Evolutionary conservation across 2,888 invertebrate genomes (phyloP), one percentile per base, ranked within the genome.

Genomic region (Drosophila prolongata): DNA sequence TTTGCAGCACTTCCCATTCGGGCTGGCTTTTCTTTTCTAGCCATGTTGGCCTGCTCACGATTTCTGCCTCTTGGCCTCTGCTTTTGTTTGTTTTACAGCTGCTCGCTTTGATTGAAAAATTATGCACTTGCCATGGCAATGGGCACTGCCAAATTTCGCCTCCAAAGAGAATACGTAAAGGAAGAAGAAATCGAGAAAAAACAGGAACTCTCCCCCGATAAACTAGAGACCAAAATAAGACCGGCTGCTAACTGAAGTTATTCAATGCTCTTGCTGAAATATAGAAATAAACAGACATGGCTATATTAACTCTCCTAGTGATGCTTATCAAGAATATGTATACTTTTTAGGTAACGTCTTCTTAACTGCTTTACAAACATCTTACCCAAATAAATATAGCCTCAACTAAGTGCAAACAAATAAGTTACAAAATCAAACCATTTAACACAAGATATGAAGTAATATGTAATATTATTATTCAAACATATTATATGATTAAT

Each of bases 51-150:
- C 49, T 58, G 56, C 57, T 71, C 71, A 71, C 71, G 71, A 71
- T 65, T 71, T 71, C 59, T 70, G 66, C 10, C 46, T 13, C 58
- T 53, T 34, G 52, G 75, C 58, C 66, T 54, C 57, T 58, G 79
- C 72, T 67, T 78, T 77, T 87, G 82, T 89, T 88, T 84, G 83
- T 61, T 89, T 72, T 84, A 89, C 89, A 89, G 89, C 87, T 84
- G 89, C 83, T 87, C 70, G 87, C 82, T 84, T 89, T 85, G 84
- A 85, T 85, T 85, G 84, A 85, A 85, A 85, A 85, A 85, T 85
- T 85, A 85, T 85, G 84, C 84, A 85, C 84, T 85, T 85, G 84
- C 89, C 85, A 89, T 80, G 84, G 77, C 82, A 83, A 77, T 86
- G 89, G 87, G 81, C 86, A 85, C 79, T 77, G 77, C 87, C 86